A percentile compares a stretch with the other conserved stretches of the same genome.
Evolutionary conservation across 1,140 invertebrate genomes (phyloP).

Genomic region (Danaus melanippus): DNA sequence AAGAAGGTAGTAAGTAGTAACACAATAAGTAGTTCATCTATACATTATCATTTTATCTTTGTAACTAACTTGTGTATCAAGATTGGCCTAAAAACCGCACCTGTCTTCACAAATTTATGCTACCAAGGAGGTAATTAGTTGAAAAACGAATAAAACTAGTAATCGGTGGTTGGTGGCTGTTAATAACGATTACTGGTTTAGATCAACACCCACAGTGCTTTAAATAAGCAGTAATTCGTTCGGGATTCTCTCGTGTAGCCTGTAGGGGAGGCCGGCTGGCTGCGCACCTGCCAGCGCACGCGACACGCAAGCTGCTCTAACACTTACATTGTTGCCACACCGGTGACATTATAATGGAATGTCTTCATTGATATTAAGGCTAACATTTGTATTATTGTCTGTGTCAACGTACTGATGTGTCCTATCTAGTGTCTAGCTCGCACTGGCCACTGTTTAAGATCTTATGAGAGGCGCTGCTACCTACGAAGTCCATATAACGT

Average conservation of each 20-base stretch:
- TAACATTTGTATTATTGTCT: conserved; percentile 25
- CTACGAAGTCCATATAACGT: no score
- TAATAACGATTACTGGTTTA: conserved; percentile 25
- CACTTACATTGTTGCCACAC: conserved; percentile 16
- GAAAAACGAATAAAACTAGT: conserved; percentile 28
- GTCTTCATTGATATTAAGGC: conserved; percentile 30
- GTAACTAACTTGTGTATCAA: conserved; percentile 10
- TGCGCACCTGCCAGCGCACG: conserved; percentile 52
- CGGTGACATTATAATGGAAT: conserved; percentile 22
- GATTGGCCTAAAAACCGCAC: conserved; percentile 18
- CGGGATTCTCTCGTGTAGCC: conserved; percentile 42
- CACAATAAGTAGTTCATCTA: no score
- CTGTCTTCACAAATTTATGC: conserved; percentile 26
- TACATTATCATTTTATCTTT: conserved; percentile 4
- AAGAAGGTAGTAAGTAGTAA: no score
- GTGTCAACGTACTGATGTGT: conserved; percentile 24
- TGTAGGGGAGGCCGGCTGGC: conserved; percentile 47
- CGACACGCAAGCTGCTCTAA: conserved; percentile 25
- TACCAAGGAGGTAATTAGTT: conserved; percentile 28
- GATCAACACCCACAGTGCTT: conserved; percentile 28
- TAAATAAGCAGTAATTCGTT: conserved; percentile 49
- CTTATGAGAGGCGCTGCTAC: no score
- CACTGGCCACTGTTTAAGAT: no score
- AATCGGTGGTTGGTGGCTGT: conserved; percentile 23
- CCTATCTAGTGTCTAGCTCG: no score